These are phyloP conservation scores for Chaetops frenatus DNA, from an alignment of 2,113 vertebrate species.

Conservation along the genomic window DNA sequence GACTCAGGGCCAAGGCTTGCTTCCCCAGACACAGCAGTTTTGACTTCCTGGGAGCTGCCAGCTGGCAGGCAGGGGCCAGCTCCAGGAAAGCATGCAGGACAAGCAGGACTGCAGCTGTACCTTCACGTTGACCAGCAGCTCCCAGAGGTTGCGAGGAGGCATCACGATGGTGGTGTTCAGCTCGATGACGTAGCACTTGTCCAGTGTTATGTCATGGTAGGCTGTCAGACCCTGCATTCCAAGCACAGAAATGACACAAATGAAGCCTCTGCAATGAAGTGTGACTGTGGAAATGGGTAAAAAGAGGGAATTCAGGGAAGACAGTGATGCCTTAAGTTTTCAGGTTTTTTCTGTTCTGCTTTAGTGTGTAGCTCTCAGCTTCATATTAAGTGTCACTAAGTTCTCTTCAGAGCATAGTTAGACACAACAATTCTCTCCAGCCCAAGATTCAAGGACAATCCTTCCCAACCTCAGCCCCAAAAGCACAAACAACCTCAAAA, in stretches of 20 bases:
- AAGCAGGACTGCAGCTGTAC: slow-evolving; percentile 44
- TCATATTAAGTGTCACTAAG: too few species aligned
- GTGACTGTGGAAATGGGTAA: neutral
- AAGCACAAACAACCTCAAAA: too few species aligned
- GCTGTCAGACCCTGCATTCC: slow-evolving; percentile 84
- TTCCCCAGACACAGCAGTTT: neutral
- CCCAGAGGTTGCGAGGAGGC: slow-evolving; percentile 92
- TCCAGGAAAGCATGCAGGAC: neutral
- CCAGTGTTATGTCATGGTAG: slow-evolving; percentile 89
- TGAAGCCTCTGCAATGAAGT: neutral
- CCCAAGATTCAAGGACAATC: too few species aligned
- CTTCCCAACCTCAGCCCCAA: too few species aligned
- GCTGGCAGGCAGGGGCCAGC: neutral
- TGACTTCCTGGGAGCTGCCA: neutral
- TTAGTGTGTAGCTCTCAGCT: too few species aligned
- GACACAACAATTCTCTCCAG: too few species aligned
- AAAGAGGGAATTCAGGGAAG: neutral
- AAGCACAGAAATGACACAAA: neutral
- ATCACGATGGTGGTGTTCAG: slow-evolving; percentile 92
- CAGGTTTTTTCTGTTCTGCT: too few species aligned
- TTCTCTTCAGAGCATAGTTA: too few species aligned
- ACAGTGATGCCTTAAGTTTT: neutral
- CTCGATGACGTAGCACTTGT: slow-evolving; percentile 93
- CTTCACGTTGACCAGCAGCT: slow-evolving; percentile 90
- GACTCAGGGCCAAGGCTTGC: neutral